Percentiles rank a stretch among this genome's conserved stretches.
These are phyloP conservation scores for Tachina grossa DNA, from an alignment of 2,888 invertebrate genomes.

Conservation along the genomic window DNA sequence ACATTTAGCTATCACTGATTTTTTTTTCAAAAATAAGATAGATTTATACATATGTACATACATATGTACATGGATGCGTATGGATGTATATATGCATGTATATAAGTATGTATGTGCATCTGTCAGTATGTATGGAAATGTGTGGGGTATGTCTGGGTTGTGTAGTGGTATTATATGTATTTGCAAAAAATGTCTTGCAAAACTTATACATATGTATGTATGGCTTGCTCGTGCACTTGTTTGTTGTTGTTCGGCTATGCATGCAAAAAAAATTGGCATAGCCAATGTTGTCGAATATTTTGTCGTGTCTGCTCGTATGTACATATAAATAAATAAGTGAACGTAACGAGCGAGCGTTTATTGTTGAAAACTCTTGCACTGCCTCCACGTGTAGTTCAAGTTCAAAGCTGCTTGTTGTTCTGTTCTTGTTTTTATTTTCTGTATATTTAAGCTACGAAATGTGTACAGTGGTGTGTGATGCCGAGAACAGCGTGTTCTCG, in stretches of 20 bases:
- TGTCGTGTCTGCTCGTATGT: constrained; percentile 24
- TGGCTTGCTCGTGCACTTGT: constrained; percentile 50
- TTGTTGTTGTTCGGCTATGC: constrained; percentile 23
- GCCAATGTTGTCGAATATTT: neutral
- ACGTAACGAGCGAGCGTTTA: constrained; percentile 16
- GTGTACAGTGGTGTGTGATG: constrained; percentile 1
- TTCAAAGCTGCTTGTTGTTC: constrained; percentile 76
- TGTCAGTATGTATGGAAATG: neutral
- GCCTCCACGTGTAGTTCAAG: constrained; percentile 83
- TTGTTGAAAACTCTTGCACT: constrained; percentile 76
- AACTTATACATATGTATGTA: constrained; percentile 6
- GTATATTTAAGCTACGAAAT: neutral
- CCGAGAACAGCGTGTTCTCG: neutral
- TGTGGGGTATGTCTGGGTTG: neutral
- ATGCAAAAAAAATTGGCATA: constrained; percentile 19
- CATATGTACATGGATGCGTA: no score
- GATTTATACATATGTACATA: no score
- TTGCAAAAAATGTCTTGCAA: neutral
- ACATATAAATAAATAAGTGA: no score
- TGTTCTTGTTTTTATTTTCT: constrained; percentile 44
- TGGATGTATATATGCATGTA: no score
- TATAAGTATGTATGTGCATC: no score
- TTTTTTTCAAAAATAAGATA: no score
- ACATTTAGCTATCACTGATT: neutral
- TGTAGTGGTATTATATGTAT: neutral